Percentiles rank a stretch among this genome's conserved stretches.
Evolutionary conservation across 2,888 invertebrate genomes (phyloP).

Genomic region (Notocelia uddmanniana): DNA sequence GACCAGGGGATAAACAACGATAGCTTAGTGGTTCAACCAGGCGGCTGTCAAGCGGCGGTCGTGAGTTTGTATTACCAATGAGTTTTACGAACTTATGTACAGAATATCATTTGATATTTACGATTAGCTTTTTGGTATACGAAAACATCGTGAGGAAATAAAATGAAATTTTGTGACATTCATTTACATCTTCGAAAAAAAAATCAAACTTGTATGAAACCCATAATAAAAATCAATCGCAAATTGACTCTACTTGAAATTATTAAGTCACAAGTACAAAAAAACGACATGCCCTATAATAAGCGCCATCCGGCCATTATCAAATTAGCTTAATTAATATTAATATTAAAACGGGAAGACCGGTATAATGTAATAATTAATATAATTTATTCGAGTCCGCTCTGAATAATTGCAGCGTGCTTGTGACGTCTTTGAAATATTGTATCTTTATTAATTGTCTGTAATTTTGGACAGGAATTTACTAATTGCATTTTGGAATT

Average conservation of each 20-base stretch:
- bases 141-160: too few relatives aligned
- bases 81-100: too few relatives aligned
- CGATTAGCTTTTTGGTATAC: too few relatives aligned
- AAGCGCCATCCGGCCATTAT: constrained; percentile 20
- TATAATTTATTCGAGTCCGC: constrained; percentile 27
- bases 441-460: constrained; percentile 24
- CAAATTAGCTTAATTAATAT: constrained; percentile 39
- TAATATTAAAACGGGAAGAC: constrained; percentile 25
- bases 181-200: too few relatives aligned
- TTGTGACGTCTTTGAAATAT: constrained; percentile 25
- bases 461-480: background rate
- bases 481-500: background rate
- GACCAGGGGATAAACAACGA: too few relatives aligned
- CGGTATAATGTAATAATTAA: constrained; percentile 35
- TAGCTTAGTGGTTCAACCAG: too few relatives aligned
- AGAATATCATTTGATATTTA: too few relatives aligned
- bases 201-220: too few relatives aligned
- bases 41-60: too few relatives aligned
- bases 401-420: constrained; percentile 38
- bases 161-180: too few relatives aligned
- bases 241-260: background rate
- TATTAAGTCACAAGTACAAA: background rate
- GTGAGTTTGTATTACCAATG: too few relatives aligned
- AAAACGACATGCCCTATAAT: constrained; percentile 20
- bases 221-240: too few relatives aligned